Percentiles rank a stretch among this genome's conserved stretches.
Conservation (phyloP, 2,888 invertebrate genomes). For the Heliconius cydno region DNA sequence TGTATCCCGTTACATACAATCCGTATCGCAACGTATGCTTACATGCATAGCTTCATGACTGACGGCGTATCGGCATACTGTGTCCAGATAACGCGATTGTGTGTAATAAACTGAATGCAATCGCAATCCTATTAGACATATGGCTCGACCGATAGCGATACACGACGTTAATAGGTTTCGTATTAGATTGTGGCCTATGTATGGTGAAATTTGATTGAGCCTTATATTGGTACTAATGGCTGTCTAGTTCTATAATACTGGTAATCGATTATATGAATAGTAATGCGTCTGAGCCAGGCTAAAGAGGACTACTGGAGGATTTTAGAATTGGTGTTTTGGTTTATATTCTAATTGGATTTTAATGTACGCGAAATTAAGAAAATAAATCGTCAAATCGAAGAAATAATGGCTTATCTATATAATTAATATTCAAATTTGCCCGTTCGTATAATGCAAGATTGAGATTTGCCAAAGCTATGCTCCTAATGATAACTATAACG, state of each 20-base stretch:
- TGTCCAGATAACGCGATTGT: slow-evolving; percentile 68
- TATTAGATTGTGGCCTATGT: slow-evolving; percentile 58
- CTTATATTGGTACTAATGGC: slow-evolving; percentile 32
- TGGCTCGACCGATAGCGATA: slow-evolving; percentile 64
- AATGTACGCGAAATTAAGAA: not conserved
- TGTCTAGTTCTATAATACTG: not conserved
- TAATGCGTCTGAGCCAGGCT: not conserved
- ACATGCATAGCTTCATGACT: slow-evolving; percentile 57
- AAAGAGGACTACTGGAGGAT: not conserved
- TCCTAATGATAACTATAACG: too few species aligned
- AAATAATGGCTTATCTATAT: too few species aligned
- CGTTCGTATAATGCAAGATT: not conserved
- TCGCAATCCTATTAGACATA: slow-evolving; percentile 77
- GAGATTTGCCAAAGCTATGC: not conserved
- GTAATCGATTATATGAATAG: slow-evolving; percentile 7
- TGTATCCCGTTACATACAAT: not conserved
- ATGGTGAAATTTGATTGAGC: slow-evolving; percentile 49
- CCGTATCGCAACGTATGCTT: slow-evolving; percentile 22
- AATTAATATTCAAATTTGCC: not conserved
- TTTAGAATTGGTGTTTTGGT: not conserved
- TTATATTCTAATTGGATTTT: not conserved
- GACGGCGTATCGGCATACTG: slow-evolving; percentile 49
- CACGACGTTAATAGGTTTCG: slow-evolving; percentile 70
- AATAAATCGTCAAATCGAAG: not conserved
- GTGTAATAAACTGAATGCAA: slow-evolving; percentile 76